Base-by-base conservation (phyloP, 2,797 vertebrate genomes). In the Champsocephalus esox region DNA sequence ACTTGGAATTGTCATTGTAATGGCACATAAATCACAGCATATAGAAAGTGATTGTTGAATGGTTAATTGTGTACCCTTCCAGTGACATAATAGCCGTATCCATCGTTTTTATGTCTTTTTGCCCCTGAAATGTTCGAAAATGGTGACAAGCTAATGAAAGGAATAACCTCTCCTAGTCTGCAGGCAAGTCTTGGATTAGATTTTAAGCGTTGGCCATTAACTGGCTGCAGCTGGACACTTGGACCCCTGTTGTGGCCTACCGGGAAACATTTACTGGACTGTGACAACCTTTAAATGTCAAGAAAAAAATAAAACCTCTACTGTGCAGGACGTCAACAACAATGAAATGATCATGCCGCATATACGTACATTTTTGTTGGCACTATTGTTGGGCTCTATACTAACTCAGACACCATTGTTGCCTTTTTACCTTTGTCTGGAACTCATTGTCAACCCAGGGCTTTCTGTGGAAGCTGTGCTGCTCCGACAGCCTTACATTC, bases 281-380 rank as follows among this genome's bases (percentile, higher is more conserved):
- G 79, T 91, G 89, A 90, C 86, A 87, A 82, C 75, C 85, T 81
- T 84, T 74, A 76, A 73, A 83, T 75, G 55, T 56, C 73, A 77
- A 80, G 72, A 75, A 78, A 88, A 87, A 91, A 84, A 87, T 90
- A 84, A 72, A 52, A 54, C 71, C 68, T 82, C 61, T 44, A 17
- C 58, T 64, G 61, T 74, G 77, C 75, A 73, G 83, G 68, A 82
- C 28, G 52, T 71, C 80, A 83, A 78, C 75, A 85, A 90, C 85
- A 90, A 88, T 86, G 80, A 82, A 84, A 89, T 93, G 91, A 84
- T 82, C 82, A 87, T 83, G 82, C 88, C 69, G 78, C 81, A 79
- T 84, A 85, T 88, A 76, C 34, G 8, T 38, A 38, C 84, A 83
- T 86, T 92, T 73, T 73, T 77, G 72, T 86, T 70, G 77, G 77